Evolutionary conservation across 2,797 vertebrate genomes (phyloP).

Genomic region (Hemitrygon akajei): DNA sequence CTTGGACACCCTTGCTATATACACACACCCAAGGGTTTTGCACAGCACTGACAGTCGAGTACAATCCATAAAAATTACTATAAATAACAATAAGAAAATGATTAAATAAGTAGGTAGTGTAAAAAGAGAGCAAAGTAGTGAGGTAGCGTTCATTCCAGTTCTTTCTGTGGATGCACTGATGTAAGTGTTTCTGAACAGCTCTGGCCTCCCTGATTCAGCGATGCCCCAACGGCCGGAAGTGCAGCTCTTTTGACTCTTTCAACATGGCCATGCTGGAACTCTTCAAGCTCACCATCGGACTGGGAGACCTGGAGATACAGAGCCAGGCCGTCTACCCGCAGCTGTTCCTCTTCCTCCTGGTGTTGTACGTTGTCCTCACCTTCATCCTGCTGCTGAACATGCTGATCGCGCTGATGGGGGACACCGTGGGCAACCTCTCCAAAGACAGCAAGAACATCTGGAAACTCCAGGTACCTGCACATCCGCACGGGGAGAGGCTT

Average conservation of each 20-base stretch:
- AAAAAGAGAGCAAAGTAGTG: too few species aligned
- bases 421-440: background rate
- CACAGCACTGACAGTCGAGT: too few species aligned
- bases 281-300: conserved; percentile 36
- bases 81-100: too few species aligned
- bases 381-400: conserved; percentile 39
- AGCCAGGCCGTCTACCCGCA: background rate
- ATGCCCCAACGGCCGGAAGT: background rate
- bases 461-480: conserved; percentile 36
- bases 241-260: background rate
- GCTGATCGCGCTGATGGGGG: conserved; percentile 36
- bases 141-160: too few species aligned
- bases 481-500: background rate
- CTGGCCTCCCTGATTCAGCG: conserved; percentile 32
- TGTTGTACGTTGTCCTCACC: conserved; percentile 33
- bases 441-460: conserved; percentile 38
- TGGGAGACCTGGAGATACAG: conserved; percentile 12
- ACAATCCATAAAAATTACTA: too few species aligned
- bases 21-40: too few species aligned
- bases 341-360: conserved; percentile 34
- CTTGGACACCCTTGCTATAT: too few species aligned
- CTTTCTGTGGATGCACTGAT: background rate
- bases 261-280: background rate
- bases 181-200: background rate
- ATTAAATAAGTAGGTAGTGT: too few species aligned